Base-by-base conservation (phyloP, 1,140 invertebrate species). In the Trichoplusia ni region DNA sequence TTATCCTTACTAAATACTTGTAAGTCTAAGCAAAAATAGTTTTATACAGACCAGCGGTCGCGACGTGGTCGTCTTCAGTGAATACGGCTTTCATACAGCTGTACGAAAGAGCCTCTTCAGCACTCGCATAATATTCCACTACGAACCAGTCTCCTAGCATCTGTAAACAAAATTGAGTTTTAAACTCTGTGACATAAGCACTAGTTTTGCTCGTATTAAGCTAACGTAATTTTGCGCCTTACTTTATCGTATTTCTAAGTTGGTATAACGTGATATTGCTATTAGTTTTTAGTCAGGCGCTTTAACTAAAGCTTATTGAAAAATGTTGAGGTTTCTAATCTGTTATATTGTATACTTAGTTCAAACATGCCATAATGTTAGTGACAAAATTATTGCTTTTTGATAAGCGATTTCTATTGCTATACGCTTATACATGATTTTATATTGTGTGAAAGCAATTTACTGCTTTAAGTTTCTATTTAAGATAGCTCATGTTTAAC, bases 121-220 rank as follows among this genome's bases (percentile, higher is more conserved):
- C 95, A 78, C 95, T 96, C 0, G 96, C 95, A 71, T 96, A 97
- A 86, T 97, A 97, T 77, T 97, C 95, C 1, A 96, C 94, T 13
- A 97, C 94, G 84, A 93, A 95, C 96, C 96, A 97, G 33, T 92
- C 91, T 11, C 95, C 95, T 59, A 96, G 87, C 87, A 97, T 92
- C 95, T 96, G 79, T 16, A 74, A 79, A 64, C 27, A 64, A 35
- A 35, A 35, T 40, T 35, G 0, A 54, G 6, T 23, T 21, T 54
- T 54, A 54, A 9, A 5, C 2, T 4, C 3, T 9, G 4, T 0
- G n/a, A 5, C 0, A 13, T 21, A 51, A 0, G 47, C 7, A 13
- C 13, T 4, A 35, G 8, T 11, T 35, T 21, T 0, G 11, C 7
- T 11, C 2, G n/a, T 8, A 2, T 11, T 0, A 9, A 6, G 18